A percentile compares a stretch with the other conserved stretches of the same genome.
Conservation (phyloP, 2,113 vertebrate genomes). For the Callionymus lyra region DNA sequence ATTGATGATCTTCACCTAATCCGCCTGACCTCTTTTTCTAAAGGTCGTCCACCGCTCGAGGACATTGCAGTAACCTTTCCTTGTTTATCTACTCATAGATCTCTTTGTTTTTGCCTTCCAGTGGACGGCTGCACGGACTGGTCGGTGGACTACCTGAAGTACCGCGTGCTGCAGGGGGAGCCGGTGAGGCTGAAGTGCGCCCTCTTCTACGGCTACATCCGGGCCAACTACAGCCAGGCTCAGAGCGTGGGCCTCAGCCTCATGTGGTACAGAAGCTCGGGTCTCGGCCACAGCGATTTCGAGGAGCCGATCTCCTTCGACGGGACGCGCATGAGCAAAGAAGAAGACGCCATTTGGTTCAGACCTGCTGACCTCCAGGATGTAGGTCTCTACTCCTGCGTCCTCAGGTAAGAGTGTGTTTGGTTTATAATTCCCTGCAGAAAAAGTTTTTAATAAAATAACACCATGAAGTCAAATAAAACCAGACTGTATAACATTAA, state of each 20-base stretch:
- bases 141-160: conserved; percentile 96
- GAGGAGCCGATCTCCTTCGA: conserved; percentile 98
- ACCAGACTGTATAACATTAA: no score
- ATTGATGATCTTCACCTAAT: no score
- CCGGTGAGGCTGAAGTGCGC: conserved; percentile 93
- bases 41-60: no score
- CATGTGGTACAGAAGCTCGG: conserved; percentile 88
- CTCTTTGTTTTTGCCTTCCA: conserved; percentile 54
- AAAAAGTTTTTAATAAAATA: neutral
- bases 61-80: no score
- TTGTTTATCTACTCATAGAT: neutral
- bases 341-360: conserved; percentile 99
- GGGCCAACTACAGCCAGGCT: conserved; percentile 93
- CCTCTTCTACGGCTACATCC: conserved; percentile 97
- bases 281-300: conserved; percentile 81
- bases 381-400: conserved; percentile 91
- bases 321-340: conserved; percentile 93
- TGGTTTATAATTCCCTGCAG: neutral
- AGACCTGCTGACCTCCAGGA: conserved; percentile 90
- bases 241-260: conserved; percentile 92
- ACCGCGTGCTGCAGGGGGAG: conserved; percentile 90
- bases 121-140: conserved; percentile 96
- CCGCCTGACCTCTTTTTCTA: no score
- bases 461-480: no score
- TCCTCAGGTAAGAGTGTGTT: conserved; percentile 73